phyloP scores from a whole-genome alignment of 2,888 invertebrate species.

The Trypoxylon attenuatum region DNA sequence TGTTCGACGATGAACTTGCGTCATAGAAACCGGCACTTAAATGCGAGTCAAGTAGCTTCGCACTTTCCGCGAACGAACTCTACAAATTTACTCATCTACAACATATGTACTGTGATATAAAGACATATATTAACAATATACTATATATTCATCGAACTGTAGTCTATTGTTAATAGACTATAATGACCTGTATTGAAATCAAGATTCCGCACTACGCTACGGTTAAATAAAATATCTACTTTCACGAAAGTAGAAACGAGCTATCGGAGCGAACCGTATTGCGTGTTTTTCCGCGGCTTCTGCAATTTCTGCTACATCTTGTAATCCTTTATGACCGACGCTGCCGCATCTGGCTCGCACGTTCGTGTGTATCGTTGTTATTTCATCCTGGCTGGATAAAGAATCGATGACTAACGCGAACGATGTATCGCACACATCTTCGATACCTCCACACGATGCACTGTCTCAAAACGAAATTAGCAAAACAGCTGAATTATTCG shows the following conservation, averaged over 20 bases:
- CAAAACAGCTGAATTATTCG: too few species aligned
- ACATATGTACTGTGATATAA: too few species aligned
- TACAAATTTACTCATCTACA: too few species aligned
- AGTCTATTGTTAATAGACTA: too few species aligned
- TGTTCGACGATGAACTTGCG: constrained; percentile 24
- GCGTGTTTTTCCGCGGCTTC: background rate
- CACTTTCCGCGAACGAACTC: background rate
- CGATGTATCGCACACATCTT: too few species aligned
- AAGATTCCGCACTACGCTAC: too few species aligned
- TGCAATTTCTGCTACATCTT: constrained; percentile 4
- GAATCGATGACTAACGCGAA: constrained; percentile 8
- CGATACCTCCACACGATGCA: too few species aligned
- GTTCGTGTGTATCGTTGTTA: background rate
- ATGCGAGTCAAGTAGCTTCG: constrained; percentile 8
- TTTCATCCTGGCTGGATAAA: background rate
- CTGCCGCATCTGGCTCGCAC: constrained; percentile 17
- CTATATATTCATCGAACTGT: too few species aligned
- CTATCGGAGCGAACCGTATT: background rate
- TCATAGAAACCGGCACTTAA: constrained; percentile 11
- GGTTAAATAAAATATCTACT: too few species aligned
- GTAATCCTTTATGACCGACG: constrained; percentile 8
- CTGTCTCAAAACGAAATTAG: too few species aligned
- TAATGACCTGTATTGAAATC: too few species aligned
- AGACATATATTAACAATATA: too few species aligned
- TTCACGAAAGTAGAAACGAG: background rate